Evolutionary conservation across 2,113 vertebrate species (phyloP).

Genomic region (Henicopernis longicauda): DNA sequence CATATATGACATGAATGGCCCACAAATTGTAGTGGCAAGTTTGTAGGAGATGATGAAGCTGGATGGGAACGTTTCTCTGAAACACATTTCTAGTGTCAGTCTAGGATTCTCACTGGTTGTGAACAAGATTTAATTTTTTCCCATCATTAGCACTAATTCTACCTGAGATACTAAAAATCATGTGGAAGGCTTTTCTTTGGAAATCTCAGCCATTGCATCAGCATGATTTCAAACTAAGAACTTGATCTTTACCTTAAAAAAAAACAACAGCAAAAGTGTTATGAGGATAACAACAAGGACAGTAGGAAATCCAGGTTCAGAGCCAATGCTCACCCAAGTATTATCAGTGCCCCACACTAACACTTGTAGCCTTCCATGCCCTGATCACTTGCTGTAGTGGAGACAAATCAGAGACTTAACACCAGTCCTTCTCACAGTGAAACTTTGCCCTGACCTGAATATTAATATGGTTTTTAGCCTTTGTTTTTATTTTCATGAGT

Average conservation of each 20-base stretch:
- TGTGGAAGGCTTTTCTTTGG: neutral
- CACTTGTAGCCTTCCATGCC: neutral
- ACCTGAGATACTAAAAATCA: neutral
- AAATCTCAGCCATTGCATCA: neutral
- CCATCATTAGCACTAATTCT: neutral
- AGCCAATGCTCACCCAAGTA: neutral
- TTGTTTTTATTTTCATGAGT: neutral
- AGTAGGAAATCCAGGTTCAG: neutral
- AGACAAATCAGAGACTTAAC: neutral
- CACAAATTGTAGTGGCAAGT: neutral
- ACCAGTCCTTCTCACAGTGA: neutral
- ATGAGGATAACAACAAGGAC: neutral
- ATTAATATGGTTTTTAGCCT: neutral
- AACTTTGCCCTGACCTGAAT: neutral
- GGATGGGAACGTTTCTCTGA: neutral
- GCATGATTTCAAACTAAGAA: neutral
- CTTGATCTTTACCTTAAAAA: neutral
- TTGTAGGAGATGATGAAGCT: neutral
- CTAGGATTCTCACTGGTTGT: neutral
- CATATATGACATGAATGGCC: neutral
- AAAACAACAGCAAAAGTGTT: neutral
- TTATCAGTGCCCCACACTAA: neutral
- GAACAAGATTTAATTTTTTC: neutral
- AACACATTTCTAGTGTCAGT: neutral
- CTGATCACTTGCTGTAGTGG: neutral